Evolutionary conservation across 2,888 invertebrate species (phyloP), one percentile per base, ranked within the genome.

Genomic region (Pristionchus maxplancki): DNA sequence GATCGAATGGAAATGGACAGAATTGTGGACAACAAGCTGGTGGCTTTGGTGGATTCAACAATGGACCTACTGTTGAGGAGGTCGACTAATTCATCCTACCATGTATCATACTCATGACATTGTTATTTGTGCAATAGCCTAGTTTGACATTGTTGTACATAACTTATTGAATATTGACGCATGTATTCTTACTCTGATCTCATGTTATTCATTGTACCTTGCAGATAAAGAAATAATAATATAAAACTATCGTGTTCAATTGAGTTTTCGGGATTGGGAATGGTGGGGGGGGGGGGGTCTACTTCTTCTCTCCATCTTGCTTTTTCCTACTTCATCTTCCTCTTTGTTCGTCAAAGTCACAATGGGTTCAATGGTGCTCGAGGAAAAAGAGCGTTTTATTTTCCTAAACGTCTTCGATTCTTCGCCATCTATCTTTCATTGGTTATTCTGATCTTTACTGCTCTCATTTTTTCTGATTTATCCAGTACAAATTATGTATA

Each of bases 1-100:
- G 91, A 78, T 89, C 88, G 62, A 89, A 88, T 28, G 89, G 64
- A 58, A 88, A 78, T 20, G 71, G 9, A 44, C 81, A 62, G 64
- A 50, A 87, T 50, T 92, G 93, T 87, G 92, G 93, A 86, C 89
- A 90, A 62, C 89, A 87, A 50, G 89, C 82, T 67, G 88, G 85
- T 9, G 83, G 74, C n/a, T 78, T 85, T 53, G 90, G 90, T 89
- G 87, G 53, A 28, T 48, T 40, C 84, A 31, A 88, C 28, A 78
- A 88, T 82, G 93, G 93, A 88, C 93, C 93, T 20, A 93, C 91
- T 48, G 93, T 93, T 81, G 93, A 93, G 88, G 93, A 93, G 89
- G 93, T 93, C 88, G 93, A 93, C 90, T 93, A 91, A 91, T 74
- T 28, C 37, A 50, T 48, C 11, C 48, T 48, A 20, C 24, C 13